phyloP scores from a whole-genome alignment of 2,113 vertebrate species.

The Crotalus horridus region DNA sequence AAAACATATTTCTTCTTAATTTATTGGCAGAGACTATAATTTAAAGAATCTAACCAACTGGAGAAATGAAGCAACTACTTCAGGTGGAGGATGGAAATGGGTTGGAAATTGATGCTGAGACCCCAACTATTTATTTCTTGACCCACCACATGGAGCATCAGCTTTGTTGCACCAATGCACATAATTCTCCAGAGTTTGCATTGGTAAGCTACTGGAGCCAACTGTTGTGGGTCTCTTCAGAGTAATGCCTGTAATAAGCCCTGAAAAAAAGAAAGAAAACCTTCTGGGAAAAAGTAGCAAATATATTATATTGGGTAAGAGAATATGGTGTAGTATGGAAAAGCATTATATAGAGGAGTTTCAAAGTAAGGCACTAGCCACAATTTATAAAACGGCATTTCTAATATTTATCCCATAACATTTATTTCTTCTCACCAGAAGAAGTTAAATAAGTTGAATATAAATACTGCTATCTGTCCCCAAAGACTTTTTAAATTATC shows the following conservation, averaged over 20 bases:
- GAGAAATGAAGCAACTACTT: background rate
- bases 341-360: background rate
- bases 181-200: background rate
- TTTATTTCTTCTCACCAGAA: background rate
- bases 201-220: background rate
- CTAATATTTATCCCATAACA: background rate
- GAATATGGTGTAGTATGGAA: background rate
- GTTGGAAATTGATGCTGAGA: background rate
- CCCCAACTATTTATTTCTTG: background rate
- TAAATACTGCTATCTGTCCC: background rate
- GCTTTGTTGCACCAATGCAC: background rate
- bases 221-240: background rate
- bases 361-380: conserved; percentile 2
- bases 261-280: background rate
- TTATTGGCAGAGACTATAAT: background rate
- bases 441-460: background rate
- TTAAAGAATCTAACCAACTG: background rate
- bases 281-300: background rate
- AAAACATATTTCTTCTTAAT: background rate
- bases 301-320: background rate
- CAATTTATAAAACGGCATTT: background rate
- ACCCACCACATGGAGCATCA: background rate
- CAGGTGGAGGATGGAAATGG: background rate
- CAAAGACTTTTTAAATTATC: background rate
- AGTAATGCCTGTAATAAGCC: background rate